Evolutionary conservation across 2,888 invertebrate species (phyloP), one percentile per base, ranked within the genome.

Genomic region (Agrochola circellaris): DNA sequence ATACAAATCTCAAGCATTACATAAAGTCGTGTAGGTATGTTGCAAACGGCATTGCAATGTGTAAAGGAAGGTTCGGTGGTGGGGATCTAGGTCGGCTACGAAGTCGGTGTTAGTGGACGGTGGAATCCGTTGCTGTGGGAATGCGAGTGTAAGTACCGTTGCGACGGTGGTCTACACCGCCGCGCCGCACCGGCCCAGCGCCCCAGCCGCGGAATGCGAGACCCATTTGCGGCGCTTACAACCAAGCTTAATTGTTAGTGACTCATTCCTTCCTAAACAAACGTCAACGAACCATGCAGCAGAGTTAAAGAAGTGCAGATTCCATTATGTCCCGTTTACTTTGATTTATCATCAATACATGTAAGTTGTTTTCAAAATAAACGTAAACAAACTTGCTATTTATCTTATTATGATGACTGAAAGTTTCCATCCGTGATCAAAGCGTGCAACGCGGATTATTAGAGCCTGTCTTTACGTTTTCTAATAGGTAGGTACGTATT

Each of bases 141-240:
- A 96, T 95, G 96, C 94, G 95, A 94, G 87, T 93, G 92, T 89
- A 93, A 95, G 96, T 96, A 96, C 96, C 96, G 96, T 96, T 96
- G 95, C 89, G 93, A 90, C 93, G 92, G 91, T 91, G 92, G 90
- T 90, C 92, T 88, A 90, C 91, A 90, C 92, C 66, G 76, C 77
- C 62, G 64, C 81, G 54, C 64, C 71, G 48, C 81, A 30, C 66
- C 73, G 76, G 42, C 69, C 73, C 86, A 87, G 89, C 90, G 89
- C 89, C 82, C 83, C 90, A 90, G 91, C 92, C 89, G 90, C 90
- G 96, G 96, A 96, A 96, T 96, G 96, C 94, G 94, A 95, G 95
- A 92, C 96, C 95, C 94, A 96, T 95, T 96, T 96, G 94, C 92
- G 93, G 92, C 90, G 90, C 89, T 90, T 89, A 92, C 92, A 90